Percentiles rank a stretch among this genome's conserved stretches.
Conservation (phyloP, 2,888 invertebrate species). For the Crematogaster levior region DNA sequence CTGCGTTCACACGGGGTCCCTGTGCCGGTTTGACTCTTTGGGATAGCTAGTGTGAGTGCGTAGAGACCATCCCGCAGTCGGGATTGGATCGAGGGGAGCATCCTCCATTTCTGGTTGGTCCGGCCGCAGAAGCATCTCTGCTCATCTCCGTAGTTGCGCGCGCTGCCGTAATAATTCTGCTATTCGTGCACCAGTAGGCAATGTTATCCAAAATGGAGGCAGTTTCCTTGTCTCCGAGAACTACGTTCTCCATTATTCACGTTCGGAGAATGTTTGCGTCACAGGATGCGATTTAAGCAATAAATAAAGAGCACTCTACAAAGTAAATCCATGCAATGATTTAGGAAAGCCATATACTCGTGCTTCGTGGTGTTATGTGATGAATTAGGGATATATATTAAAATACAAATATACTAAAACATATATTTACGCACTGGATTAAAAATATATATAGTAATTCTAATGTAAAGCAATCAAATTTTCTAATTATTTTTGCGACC, state of each 20-base stretch:
- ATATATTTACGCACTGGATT: not conserved
- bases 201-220: slow-evolving; percentile 81
- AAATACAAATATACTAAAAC: not conserved
- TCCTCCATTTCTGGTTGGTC: slow-evolving; percentile 81
- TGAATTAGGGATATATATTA: not conserved
- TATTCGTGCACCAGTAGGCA: slow-evolving; percentile 54
- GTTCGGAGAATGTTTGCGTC: not conserved
- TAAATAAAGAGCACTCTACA: not conserved
- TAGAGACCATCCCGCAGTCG: slow-evolving; percentile 78
- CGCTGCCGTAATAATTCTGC: slow-evolving; percentile 59
- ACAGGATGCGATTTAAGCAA: not conserved
- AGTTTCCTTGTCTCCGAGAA: not conserved
- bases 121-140: slow-evolving; percentile 80
- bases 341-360: not conserved
- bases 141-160: slow-evolving; percentile 84
- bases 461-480: not conserved
- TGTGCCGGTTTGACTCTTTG: slow-evolving; percentile 63
- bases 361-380: not conserved
- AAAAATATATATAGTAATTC: not conserved
- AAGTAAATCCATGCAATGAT: not conserved
- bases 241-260: not conserved
- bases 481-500: not conserved
- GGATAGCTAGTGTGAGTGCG: slow-evolving; percentile 67
- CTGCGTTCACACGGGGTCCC: slow-evolving; percentile 55
- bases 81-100: slow-evolving; percentile 83